phyloP scores from a whole-genome alignment of 2,113 vertebrate genomes.

The Ochotona princeps region DNA sequence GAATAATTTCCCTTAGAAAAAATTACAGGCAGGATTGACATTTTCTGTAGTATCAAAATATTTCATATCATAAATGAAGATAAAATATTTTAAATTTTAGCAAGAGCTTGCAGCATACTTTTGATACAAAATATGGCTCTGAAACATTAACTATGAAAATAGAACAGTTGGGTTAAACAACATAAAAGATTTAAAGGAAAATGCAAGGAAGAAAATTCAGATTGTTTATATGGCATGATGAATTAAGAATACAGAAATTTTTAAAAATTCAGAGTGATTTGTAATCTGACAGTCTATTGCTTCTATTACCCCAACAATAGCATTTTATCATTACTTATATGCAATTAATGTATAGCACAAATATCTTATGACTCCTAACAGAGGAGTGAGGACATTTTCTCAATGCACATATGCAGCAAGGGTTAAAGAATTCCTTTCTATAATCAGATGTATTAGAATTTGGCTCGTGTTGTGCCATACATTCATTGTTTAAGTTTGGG shows the following conservation, averaged over 20 bases:
- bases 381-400: not conserved
- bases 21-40: not conserved
- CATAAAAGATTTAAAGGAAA: not conserved
- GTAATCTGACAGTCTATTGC: not conserved
- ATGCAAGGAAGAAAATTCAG: not conserved
- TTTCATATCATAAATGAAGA: not conserved
- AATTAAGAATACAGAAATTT: not conserved
- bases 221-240: not conserved
- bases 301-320: constrained; percentile 33
- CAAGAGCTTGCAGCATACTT: too few species aligned
- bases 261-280: not conserved
- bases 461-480: not conserved
- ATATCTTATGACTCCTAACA: constrained; percentile 75
- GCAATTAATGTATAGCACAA: constrained; percentile 77
- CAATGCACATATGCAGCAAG: not conserved
- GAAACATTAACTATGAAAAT: not conserved
- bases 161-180: not conserved
- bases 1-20: not conserved
- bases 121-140: not conserved
- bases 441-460: not conserved
- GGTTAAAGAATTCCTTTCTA: not conserved
- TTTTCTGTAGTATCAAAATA: not conserved
- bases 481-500: not conserved
- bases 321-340: constrained; percentile 81
- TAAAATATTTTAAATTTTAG: not conserved